Conservation (phyloP, 2,888 invertebrate genomes). For the Tenthredo amoena region DNA sequence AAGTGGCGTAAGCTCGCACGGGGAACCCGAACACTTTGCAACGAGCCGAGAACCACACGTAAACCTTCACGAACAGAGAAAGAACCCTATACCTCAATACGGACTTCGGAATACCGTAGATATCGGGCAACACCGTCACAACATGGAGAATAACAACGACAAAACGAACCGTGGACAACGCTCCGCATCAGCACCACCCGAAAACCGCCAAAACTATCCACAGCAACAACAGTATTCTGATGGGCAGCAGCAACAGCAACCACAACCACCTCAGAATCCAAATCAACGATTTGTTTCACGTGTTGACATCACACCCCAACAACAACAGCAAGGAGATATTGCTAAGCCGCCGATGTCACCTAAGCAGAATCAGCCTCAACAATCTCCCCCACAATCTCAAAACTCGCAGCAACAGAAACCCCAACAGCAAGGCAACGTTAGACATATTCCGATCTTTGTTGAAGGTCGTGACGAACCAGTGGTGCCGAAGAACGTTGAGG, state of each 20-base stretch:
- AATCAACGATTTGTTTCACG: constrained; percentile 60
- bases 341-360: constrained; percentile 50
- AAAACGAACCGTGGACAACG: constrained; percentile 82
- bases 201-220: constrained; percentile 76
- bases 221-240: constrained; percentile 73
- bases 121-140: constrained; percentile 83
- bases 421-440: constrained; percentile 80
- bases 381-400: constrained; percentile 68
- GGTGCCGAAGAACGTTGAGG: constrained; percentile 82
- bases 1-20: constrained; percentile 72
- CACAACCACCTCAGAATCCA: constrained; percentile 58
- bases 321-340: constrained; percentile 55
- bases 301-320: constrained; percentile 61
- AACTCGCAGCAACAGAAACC: constrained; percentile 65
- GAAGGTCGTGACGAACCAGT: constrained; percentile 92
- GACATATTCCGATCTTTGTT: constrained; percentile 93
- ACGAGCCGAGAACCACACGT: constrained; percentile 63
- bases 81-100: constrained; percentile 81
- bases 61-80: constrained; percentile 63
- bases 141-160: constrained; percentile 80
- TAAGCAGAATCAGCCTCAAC: constrained; percentile 60
- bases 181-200: constrained; percentile 91
- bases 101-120: constrained; percentile 89
- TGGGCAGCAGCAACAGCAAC: constrained; percentile 61
- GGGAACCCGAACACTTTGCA: constrained; percentile 64